These are phyloP conservation scores for Pseudocheirus occidentalis DNA, from an alignment of 2,797 vertebrate genomes.

Conservation along the genomic window DNA sequence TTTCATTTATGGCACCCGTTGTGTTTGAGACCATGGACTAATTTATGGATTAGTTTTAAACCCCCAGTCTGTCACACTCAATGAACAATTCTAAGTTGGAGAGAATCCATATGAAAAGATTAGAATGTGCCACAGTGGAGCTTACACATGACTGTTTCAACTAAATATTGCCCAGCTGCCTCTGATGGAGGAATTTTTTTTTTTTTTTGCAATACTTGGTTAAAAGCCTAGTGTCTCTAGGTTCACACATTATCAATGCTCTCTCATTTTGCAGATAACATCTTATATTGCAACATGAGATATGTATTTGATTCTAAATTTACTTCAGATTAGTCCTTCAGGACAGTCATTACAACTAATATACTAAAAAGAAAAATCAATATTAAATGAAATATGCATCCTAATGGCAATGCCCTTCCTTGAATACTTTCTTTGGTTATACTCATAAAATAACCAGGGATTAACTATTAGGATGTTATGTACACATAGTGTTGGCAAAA, in stretches of 20 bases:
- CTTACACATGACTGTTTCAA: conserved; percentile 68
- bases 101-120: conserved; percentile 80
- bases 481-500: background rate
- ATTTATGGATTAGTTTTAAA: conserved; percentile 81
- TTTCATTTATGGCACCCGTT: conserved; percentile 77
- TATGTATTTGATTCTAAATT: conserved; percentile 3
- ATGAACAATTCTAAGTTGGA: conserved; percentile 80
- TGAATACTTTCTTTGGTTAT: background rate
- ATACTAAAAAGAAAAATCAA: background rate
- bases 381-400: background rate
- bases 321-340: background rate
- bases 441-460: conserved; percentile 11
- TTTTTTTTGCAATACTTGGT: conserved; percentile 48
- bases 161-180: conserved; percentile 73
- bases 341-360: background rate
- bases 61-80: conserved; percentile 78
- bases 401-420: background rate
- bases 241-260: background rate
- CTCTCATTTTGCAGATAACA: conserved; percentile 47
- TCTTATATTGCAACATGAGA: background rate
- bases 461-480: background rate
- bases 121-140: conserved; percentile 67
- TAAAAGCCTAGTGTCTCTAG: conserved; percentile 52
- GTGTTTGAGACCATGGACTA: conserved; percentile 78
- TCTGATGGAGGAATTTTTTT: background rate